Evolutionary conservation across 2,113 vertebrate species (phyloP).

Genomic region (Crotalus tigris): DNA sequence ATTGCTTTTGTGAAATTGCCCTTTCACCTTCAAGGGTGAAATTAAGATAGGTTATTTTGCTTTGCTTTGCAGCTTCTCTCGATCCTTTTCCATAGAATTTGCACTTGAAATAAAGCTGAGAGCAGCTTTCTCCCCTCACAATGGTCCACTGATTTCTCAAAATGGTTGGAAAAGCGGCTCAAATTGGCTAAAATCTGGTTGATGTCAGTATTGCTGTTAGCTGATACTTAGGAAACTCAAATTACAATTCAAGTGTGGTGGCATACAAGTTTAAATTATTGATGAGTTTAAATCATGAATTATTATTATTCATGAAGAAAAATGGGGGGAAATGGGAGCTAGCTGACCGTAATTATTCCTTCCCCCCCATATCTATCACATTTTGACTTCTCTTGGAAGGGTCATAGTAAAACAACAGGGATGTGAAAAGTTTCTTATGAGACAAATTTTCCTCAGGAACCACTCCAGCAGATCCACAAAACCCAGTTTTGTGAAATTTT

Average conservation of each 20-base stretch:
- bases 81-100: background rate
- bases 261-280: background rate
- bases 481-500: background rate
- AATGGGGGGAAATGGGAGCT: background rate
- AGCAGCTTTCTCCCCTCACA: background rate
- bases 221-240: background rate
- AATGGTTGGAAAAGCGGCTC: background rate
- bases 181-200: background rate
- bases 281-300: background rate
- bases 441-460: background rate
- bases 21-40: background rate
- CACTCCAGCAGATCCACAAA: background rate
- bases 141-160: background rate
- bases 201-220: background rate
- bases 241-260: background rate
- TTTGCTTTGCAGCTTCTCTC: background rate
- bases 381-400: background rate
- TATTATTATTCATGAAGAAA: background rate
- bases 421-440: background rate
- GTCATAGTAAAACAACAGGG: background rate
- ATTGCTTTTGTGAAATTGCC: background rate
- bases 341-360: background rate
- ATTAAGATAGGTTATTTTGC: background rate
- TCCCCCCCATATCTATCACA: background rate
- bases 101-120: background rate